These are phyloP conservation scores for Drosophila infuscata DNA, from an alignment of 2,888 invertebrate species.

Conservation along the genomic window DNA sequence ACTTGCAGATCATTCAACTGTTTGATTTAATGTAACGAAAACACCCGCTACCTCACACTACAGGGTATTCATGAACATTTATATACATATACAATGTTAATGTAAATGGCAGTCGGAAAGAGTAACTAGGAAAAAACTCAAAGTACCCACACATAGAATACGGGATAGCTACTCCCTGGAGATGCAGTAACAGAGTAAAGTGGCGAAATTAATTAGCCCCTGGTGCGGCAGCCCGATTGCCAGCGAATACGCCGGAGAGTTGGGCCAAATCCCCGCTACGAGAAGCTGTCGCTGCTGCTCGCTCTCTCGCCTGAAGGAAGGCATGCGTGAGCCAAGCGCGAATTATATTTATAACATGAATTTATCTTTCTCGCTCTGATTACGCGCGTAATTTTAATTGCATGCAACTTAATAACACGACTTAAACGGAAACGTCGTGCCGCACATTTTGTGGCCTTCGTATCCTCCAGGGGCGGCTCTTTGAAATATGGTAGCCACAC, in stretches of 20 bases:
- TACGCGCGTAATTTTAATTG: slow-evolving; percentile 80
- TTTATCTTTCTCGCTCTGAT: slow-evolving; percentile 81
- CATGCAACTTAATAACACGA: slow-evolving; percentile 76
- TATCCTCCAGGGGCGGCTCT: slow-evolving; percentile 19
- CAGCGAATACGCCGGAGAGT: slow-evolving; percentile 57
- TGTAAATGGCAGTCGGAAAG: slow-evolving; percentile 23
- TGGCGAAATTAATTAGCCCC: slow-evolving; percentile 80
- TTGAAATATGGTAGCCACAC: slow-evolving; percentile 43
- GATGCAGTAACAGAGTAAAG: slow-evolving; percentile 71
- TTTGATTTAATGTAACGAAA: not conserved
- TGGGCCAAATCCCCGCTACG: slow-evolving; percentile 40
- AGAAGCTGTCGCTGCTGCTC: slow-evolving; percentile 3
- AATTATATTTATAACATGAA: slow-evolving; percentile 76
- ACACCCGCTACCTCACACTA: not conserved
- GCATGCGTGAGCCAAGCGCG: slow-evolving; percentile 60
- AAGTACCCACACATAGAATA: slow-evolving; percentile 46
- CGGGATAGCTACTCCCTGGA: slow-evolving; percentile 56
- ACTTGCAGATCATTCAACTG: not conserved
- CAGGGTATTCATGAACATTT: slow-evolving; percentile 6
- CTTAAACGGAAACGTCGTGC: slow-evolving; percentile 45
- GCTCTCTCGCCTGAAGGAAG: slow-evolving; percentile 14
- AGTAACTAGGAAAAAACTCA: slow-evolving; percentile 32
- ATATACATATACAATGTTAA: slow-evolving; percentile 15
- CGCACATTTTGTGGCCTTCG: slow-evolving; percentile 14
- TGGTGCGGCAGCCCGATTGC: slow-evolving; percentile 78